Percentiles rank a stretch among this genome's conserved stretches.
Conservation (phyloP, 2,888 invertebrate species). For the Drosophila leonis region DNA sequence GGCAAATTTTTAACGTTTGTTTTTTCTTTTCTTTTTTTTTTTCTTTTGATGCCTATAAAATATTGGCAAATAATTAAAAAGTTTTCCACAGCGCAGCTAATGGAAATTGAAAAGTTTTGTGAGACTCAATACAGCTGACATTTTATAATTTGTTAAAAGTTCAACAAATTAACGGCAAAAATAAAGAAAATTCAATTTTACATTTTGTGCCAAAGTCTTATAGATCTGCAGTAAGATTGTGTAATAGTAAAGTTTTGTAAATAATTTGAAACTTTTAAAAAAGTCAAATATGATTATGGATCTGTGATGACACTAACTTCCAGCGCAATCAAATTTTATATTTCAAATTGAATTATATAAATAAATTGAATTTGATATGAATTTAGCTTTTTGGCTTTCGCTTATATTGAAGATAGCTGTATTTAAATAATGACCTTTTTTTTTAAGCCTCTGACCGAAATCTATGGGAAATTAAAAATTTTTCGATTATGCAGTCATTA, state of each 20-base stretch:
- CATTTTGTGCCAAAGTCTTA: not conserved
- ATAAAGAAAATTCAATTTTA: slow-evolving; percentile 11
- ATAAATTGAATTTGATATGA: not conserved
- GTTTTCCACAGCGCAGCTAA: slow-evolving; percentile 61
- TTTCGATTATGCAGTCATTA: slow-evolving; percentile 13
- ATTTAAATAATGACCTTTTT: slow-evolving; percentile 4
- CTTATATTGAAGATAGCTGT: not conserved
- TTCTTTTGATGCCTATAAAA: slow-evolving; percentile 41
- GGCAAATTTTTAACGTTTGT: slow-evolving; percentile 15
- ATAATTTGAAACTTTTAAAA: not conserved
- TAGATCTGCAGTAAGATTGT: not conserved
- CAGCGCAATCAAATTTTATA: not conserved
- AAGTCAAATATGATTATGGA: not conserved
- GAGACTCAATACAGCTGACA: slow-evolving; percentile 46
- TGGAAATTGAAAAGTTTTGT: slow-evolving; percentile 65
- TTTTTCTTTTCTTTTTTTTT: not conserved
- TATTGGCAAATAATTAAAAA: slow-evolving; percentile 77
- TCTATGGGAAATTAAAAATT: not conserved
- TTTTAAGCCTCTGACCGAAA: not conserved
- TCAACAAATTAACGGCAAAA: slow-evolving; percentile 15
- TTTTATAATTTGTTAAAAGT: slow-evolving; percentile 37
- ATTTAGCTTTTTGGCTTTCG: slow-evolving; percentile 2
- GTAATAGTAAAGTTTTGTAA: slow-evolving; percentile 1
- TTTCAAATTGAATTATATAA: not conserved
- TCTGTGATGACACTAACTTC: not conserved